These are phyloP conservation scores for Balanococcus diminutus DNA, from an alignment of 2,888 invertebrate species.

Conservation along the genomic window DNA sequence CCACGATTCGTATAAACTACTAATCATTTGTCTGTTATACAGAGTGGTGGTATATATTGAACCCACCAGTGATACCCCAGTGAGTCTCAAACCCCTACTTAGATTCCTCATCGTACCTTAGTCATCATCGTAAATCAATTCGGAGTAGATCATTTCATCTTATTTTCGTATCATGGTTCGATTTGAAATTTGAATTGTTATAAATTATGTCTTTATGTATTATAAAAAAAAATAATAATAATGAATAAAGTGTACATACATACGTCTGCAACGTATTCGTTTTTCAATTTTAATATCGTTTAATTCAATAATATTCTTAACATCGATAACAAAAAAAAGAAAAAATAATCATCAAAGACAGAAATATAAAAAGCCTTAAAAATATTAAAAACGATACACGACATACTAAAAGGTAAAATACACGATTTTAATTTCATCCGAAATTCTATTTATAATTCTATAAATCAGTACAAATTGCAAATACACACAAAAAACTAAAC, in stretches of 20 bases:
- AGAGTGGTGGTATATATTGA: constrained; percentile 46
- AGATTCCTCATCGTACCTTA: background rate
- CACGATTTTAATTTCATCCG: background rate
- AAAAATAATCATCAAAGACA: too few relatives aligned
- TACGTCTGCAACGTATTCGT: too few relatives aligned
- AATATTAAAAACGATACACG: background rate
- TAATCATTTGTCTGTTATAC: background rate
- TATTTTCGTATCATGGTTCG: background rate
- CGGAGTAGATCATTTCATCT: background rate
- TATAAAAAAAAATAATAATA: too few relatives aligned
- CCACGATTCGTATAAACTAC: background rate
- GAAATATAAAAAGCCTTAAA: constrained; percentile 10
- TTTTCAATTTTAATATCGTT: background rate
- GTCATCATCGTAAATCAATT: background rate
- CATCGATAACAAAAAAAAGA: background rate
- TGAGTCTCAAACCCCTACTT: background rate
- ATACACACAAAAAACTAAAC: background rate
- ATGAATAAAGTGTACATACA: too few relatives aligned
- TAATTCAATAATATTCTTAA: background rate
- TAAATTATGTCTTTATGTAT: too few relatives aligned
- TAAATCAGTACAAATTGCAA: constrained; percentile 2
- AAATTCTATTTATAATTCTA: background rate
- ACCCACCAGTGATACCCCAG: background rate
- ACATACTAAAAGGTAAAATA: background rate
- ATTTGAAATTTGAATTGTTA: background rate